Conservation (phyloP, 2,797 vertebrate genomes). For the Bradypodion pumilum region DNA sequence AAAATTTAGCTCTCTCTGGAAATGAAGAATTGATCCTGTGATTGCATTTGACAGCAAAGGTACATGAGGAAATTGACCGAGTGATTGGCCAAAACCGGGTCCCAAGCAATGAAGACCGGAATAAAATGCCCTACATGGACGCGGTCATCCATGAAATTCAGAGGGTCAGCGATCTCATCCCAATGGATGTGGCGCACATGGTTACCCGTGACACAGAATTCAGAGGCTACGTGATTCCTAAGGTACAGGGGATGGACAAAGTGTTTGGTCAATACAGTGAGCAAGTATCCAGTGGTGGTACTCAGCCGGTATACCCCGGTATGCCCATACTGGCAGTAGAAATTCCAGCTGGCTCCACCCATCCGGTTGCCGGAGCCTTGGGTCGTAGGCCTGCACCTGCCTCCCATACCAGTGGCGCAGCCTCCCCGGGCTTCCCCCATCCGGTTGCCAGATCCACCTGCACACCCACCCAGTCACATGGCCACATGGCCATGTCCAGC, state of each 20-base stretch:
- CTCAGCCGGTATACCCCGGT: too few relatives aligned
- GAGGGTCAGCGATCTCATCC: constrained; percentile 45
- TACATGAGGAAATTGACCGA: constrained; percentile 57
- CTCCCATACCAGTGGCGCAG: too few relatives aligned
- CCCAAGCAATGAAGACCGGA: constrained; percentile 55
- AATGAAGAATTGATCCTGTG: neutral
- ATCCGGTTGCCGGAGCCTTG: too few relatives aligned
- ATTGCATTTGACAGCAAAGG: constrained; percentile 34
- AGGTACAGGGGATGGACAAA: constrained; percentile 37
- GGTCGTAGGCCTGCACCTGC: too few relatives aligned
- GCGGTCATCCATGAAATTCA: constrained; percentile 64
- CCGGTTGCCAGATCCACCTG: too few relatives aligned
- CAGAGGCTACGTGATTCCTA: constrained; percentile 55
- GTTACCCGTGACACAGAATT: constrained; percentile 63
- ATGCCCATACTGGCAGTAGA: too few relatives aligned
- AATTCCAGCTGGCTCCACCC: too few relatives aligned
- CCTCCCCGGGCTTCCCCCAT: too few relatives aligned
- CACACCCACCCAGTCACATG: too few relatives aligned
- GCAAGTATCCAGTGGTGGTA: too few relatives aligned
- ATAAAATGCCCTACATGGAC: constrained; percentile 63
- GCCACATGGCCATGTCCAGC: too few relatives aligned
- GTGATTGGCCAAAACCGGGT: constrained; percentile 56
- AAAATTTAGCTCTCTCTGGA: neutral
- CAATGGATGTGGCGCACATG: constrained; percentile 39
- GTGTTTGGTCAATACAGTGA: too few relatives aligned